These are phyloP conservation scores for Malurus alboscapulatus DNA, from an alignment of 2,113 vertebrate species.

Conservation along the genomic window DNA sequence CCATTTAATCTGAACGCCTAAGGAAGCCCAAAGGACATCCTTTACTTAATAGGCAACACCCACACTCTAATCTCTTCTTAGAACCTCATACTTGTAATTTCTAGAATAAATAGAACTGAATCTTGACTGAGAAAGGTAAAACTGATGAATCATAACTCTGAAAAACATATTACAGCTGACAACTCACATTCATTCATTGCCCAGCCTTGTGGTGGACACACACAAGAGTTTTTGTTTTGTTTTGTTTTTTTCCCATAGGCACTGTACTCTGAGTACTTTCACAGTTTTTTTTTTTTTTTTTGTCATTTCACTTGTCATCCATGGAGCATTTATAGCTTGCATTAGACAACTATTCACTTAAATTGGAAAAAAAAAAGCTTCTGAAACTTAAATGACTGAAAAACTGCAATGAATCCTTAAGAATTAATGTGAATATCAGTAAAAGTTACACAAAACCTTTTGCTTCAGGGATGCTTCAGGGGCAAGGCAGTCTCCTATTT, in stretches of 20 bases:
- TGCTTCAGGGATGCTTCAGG: not conserved
- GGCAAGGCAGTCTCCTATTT: not conserved
- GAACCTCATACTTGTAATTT: not conserved
- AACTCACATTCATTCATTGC: not conserved
- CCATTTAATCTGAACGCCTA: not conserved
- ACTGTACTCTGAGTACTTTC: not conserved
- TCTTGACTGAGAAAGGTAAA: not conserved
- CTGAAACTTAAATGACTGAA: not conserved
- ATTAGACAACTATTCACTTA: not conserved
- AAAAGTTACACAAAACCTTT: not conserved
- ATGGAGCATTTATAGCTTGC: not conserved
- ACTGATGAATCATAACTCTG: not conserved
- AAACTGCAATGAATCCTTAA: not conserved
- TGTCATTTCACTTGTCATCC: not conserved
- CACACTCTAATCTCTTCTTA: not conserved
- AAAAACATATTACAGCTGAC: not conserved
- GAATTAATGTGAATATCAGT: not conserved
- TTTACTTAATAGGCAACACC: not conserved
- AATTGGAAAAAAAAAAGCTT: not conserved
- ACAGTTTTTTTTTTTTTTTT: fast-evolving
- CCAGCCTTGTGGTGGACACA: not conserved
- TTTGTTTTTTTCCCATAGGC: not conserved
- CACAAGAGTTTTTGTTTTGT: not conserved
- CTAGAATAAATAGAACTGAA: not conserved
- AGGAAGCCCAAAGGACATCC: not conserved